phyloP scores from a whole-genome alignment of 2,113 vertebrate species.

The Oxyruncus cristatus region DNA sequence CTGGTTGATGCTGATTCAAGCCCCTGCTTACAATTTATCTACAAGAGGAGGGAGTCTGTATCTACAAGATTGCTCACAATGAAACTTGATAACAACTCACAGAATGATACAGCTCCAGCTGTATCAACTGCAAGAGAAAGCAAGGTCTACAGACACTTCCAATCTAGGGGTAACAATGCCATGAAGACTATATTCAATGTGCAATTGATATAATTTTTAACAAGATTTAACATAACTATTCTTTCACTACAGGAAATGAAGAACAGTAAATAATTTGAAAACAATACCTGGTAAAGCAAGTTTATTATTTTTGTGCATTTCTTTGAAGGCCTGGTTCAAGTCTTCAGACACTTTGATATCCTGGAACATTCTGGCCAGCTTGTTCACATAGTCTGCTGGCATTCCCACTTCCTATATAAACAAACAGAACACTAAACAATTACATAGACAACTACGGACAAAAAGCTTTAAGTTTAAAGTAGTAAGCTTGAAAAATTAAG shows the following conservation, averaged over 20 bases:
- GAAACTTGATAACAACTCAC: not conserved
- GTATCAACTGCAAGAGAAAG: not conserved
- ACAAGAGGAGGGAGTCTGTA: not conserved
- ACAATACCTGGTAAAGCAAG: constrained; percentile 92
- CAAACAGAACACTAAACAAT: constrained; percentile 12
- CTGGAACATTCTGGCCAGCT: constrained; percentile 98
- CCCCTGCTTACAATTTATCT: not conserved
- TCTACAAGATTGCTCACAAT: not conserved
- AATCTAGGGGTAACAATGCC: not conserved
- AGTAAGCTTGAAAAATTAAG: not conserved
- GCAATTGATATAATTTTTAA: not conserved
- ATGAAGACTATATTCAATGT: not conserved
- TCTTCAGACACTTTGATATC: constrained; percentile 99
- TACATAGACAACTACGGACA: not conserved
- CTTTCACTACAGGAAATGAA: not conserved
- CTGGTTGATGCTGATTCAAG: not conserved
- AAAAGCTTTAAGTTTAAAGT: not conserved
- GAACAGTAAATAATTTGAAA: not conserved
- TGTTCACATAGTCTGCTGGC: constrained; percentile 99
- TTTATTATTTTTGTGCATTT: constrained; percentile 99
- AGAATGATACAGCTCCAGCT: not conserved
- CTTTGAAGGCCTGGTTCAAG: constrained; percentile 98
- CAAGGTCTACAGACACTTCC: not conserved
- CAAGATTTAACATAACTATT: not conserved
- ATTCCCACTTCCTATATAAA: constrained; percentile 94